These are phyloP conservation scores for Zophobas atratus DNA, from an alignment of 1,140 invertebrate species.

Conservation along the genomic window DNA sequence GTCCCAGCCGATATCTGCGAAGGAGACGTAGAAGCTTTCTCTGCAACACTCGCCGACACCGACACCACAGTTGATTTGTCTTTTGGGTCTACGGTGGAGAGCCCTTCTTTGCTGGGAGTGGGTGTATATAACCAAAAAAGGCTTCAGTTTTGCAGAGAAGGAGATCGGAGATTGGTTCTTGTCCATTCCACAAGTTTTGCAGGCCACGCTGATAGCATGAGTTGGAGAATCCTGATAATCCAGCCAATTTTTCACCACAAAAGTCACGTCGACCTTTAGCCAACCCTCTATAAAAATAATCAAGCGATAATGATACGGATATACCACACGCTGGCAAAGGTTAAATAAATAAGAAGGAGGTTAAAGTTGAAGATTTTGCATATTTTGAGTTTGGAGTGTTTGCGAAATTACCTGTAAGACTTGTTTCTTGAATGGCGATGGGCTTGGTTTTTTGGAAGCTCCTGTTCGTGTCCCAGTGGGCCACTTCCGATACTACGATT, in stretches of 20 bases:
- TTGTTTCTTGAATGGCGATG: slow-evolving; percentile 81
- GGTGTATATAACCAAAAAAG: slow-evolving; percentile 83
- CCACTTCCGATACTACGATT: slow-evolving; percentile 85
- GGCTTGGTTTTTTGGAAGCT: slow-evolving; percentile 81
- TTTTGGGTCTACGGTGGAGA: slow-evolving; percentile 72
- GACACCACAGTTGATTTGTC: slow-evolving; percentile 79
- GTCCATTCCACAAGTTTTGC: slow-evolving; percentile 82
- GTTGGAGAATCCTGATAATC: slow-evolving; percentile 74
- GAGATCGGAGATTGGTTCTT: slow-evolving; percentile 75
- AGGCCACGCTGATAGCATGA: slow-evolving; percentile 81
- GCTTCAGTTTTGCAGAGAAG: slow-evolving; percentile 75
- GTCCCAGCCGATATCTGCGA: slow-evolving; percentile 88
- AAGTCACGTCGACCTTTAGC: slow-evolving; percentile 83
- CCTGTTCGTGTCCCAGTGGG: slow-evolving; percentile 79
- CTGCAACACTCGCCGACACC: slow-evolving; percentile 85
- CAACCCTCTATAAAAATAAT: slow-evolving; percentile 77
- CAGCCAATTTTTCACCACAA: slow-evolving; percentile 82
- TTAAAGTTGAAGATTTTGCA: slow-evolving; percentile 32
- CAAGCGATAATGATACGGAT: slow-evolving; percentile 28
- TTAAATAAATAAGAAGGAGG: not conserved
- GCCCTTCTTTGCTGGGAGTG: slow-evolving; percentile 70
- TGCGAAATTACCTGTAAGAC: slow-evolving; percentile 71
- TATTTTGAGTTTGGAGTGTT: not conserved
- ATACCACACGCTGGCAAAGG: slow-evolving; percentile 1
- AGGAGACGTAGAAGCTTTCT: slow-evolving; percentile 86